phyloP scores from a whole-genome alignment of 2,888 invertebrate genomes.

The Cephus sareptanus region DNA sequence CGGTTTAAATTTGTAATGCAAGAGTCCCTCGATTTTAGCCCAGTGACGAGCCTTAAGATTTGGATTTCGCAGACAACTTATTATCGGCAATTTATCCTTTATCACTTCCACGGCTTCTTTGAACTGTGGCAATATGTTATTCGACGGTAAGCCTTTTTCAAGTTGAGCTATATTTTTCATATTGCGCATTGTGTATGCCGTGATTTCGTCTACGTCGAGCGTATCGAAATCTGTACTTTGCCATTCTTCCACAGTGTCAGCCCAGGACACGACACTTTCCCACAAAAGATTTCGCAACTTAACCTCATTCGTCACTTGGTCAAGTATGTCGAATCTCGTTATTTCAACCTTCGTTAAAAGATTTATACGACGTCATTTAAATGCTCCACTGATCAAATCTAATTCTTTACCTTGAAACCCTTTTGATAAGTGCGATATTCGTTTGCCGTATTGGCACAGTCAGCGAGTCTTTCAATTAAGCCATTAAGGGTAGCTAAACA shows the following conservation, averaged over 20 bases:
- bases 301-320: slow-evolving; percentile 83
- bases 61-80: slow-evolving; percentile 84
- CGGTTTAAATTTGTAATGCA: slow-evolving; percentile 79
- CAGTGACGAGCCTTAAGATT: slow-evolving; percentile 84
- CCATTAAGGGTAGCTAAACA: slow-evolving; percentile 75
- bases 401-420: slow-evolving; percentile 76
- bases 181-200: slow-evolving; percentile 73
- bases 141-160: slow-evolving; percentile 85
- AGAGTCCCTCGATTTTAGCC: slow-evolving; percentile 80
- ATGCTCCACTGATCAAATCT: not conserved
- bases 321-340: slow-evolving; percentile 83
- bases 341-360: slow-evolving; percentile 76
- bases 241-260: slow-evolving; percentile 75
- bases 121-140: slow-evolving; percentile 81
- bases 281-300: slow-evolving; percentile 84
- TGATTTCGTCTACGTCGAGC: slow-evolving; percentile 81
- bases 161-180: slow-evolving; percentile 80
- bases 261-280: slow-evolving; percentile 83
- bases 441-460: slow-evolving; percentile 76
- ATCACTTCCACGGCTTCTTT: slow-evolving; percentile 83
- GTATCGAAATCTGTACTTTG: slow-evolving; percentile 72
- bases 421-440: slow-evolving; percentile 86
- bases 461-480: slow-evolving; percentile 73
- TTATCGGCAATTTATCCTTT: slow-evolving; percentile 83
- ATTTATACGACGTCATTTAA: slow-evolving; percentile 7